Evolutionary conservation across 1,140 invertebrate genomes (phyloP), one percentile per base, ranked within the genome.

Genomic region (Aphaenogaster ashmeadi): DNA sequence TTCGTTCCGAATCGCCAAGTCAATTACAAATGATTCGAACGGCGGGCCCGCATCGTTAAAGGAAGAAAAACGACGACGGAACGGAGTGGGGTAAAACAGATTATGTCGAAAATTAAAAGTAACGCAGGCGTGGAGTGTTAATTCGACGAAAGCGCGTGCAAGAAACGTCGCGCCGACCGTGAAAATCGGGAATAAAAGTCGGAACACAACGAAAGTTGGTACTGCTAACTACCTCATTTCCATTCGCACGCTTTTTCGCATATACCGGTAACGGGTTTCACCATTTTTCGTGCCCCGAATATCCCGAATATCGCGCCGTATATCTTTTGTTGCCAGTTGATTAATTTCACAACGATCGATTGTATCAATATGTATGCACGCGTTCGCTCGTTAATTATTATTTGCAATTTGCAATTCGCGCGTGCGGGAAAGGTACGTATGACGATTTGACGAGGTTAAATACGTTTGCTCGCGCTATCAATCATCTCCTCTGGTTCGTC

Each of bases 51-150:
- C 71, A 18, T 87, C 64, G 62, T 86, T 85, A 75, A 87, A 50
- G 21, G 5, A 58, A 74, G 67, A 62, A 62, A 85, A 75, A 72
- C 36, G 47, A 36, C 2, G 38, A 54, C 1, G 52, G 21, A 21
- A 58, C n/a, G 41, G 21, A 33, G 18, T 13, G 36, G 64, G 1
- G 18, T 67, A 69, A 87, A 87, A 87, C 74, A 27, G 66, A 71
- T 84, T 60, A 21, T 56, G 47, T 85, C 41, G 79, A 84, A 87
- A 87, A 87, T 36, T 84, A 71, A 84, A 84, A 84, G 69, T 75
- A 84, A 84, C 38, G 41, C 69, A 47, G 33, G 54, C 67, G 41
- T 56, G 50, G 50, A 74, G 52, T 52, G 47, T 79, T 79, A 79
- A 80, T 67, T 81, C 18, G 44, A 33, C 62, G 38, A 52, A 50